These are phyloP conservation scores for Enteromius unitaeniatus DNA, from an alignment of 2,797 vertebrate species.

Conservation along the genomic window DNA sequence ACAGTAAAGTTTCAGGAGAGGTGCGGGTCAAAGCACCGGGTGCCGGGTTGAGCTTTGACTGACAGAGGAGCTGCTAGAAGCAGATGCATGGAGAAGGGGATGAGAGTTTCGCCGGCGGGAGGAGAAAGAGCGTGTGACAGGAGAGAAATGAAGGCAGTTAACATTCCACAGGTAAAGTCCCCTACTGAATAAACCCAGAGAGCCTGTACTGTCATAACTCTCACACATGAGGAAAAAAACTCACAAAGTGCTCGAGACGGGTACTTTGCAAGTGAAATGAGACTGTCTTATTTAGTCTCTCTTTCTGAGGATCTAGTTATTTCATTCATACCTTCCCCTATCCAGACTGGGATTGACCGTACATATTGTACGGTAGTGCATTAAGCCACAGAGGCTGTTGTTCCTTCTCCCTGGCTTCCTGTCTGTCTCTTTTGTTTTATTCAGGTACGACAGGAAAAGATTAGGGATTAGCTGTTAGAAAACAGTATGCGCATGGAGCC, in stretches of 20 bases:
- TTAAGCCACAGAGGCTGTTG: background rate
- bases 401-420: background rate
- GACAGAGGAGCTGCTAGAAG: constrained; percentile 19
- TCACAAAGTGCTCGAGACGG: background rate
- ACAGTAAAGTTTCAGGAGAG: background rate
- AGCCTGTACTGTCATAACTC: constrained; percentile 21
- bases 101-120: background rate
- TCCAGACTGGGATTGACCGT: background rate
- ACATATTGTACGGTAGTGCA: constrained; percentile 1
- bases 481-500: background rate
- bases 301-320: background rate
- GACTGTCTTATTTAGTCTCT: constrained; percentile 6
- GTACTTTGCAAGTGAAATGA: constrained; percentile 18
- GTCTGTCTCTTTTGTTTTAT: constrained; percentile 11
- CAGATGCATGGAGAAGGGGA: background rate
- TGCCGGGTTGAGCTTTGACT: constrained; percentile 18
- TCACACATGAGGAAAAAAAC: constrained; percentile 1
- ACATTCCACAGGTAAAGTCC: constrained; percentile 56
- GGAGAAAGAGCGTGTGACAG: constrained; percentile 34
- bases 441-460: constrained; percentile 13
- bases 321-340: constrained; percentile 3
- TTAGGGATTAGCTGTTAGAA: constrained; percentile 18
- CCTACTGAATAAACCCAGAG: constrained; percentile 41
- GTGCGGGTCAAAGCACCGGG: background rate
- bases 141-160: constrained; percentile 45